Conservation (phyloP, 2,797 vertebrate genomes). For the Dermochelys coriacea region DNA sequence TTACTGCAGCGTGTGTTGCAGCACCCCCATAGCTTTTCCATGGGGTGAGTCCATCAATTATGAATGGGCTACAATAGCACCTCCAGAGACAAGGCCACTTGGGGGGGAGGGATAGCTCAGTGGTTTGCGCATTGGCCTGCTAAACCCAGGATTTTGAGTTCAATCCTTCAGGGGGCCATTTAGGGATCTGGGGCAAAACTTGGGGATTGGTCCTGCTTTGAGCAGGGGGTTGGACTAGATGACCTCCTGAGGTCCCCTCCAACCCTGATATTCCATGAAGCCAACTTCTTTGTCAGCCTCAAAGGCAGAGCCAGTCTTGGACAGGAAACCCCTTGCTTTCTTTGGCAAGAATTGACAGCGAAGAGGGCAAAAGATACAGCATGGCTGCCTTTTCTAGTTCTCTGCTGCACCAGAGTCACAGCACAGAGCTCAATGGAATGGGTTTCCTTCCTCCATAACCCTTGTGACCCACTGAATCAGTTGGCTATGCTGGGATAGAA, state of each 20-base stretch:
- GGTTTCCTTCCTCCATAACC: background rate
- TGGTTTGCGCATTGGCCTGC: no score
- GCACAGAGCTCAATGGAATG: background rate
- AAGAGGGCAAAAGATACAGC: background rate
- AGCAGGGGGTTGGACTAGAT: no score
- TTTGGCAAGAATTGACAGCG: background rate
- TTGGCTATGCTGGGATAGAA: background rate
- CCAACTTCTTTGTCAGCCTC: background rate
- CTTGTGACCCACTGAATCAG: background rate
- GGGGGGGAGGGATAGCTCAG: no score
- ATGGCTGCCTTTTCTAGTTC: background rate
- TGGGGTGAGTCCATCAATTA: background rate
- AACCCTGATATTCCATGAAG: background rate
- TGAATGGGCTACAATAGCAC: background rate
- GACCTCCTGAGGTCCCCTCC: no score
- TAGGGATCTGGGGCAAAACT: no score
- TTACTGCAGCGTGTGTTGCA: background rate
- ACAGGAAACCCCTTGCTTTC: background rate
- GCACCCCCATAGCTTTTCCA: rapidly evolving
- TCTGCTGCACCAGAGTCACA: background rate
- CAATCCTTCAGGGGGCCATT: no score
- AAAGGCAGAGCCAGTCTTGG: background rate
- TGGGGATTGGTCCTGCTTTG: no score
- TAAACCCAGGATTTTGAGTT: no score
- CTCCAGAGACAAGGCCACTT: background rate